A percentile compares a stretch with the other conserved stretches of the same genome.
Conservation (phyloP, 2,888 invertebrate genomes). For the Holacanthella duospinosa region DNA sequence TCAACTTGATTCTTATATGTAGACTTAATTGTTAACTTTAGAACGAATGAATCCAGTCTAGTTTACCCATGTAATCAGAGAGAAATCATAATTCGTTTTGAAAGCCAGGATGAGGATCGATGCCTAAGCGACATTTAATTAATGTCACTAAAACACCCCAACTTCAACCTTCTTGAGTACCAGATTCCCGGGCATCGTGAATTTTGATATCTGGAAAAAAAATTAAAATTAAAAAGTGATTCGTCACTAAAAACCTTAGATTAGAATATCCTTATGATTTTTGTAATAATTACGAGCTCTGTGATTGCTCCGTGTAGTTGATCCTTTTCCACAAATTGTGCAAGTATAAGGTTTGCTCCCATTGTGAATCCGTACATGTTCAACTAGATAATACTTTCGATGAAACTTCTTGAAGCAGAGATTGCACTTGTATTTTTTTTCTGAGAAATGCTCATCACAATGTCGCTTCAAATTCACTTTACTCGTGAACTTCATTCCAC, state of each 20-base stretch:
- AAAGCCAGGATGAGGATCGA: too few relatives aligned
- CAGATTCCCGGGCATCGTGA: slow-evolving; percentile 76
- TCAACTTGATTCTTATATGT: too few relatives aligned
- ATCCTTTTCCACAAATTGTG: slow-evolving; percentile 78
- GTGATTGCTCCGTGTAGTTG: slow-evolving; percentile 80
- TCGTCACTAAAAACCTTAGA: neutral
- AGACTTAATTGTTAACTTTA: too few relatives aligned
- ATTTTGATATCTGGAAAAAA: slow-evolving; percentile 65
- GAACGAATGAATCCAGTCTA: too few relatives aligned
- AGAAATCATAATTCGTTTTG: too few relatives aligned
- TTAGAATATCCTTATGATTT: neutral
- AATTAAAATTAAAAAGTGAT: neutral
- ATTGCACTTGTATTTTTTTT: slow-evolving; percentile 64
- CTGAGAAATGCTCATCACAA: slow-evolving; percentile 70
- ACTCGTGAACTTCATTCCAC: slow-evolving; percentile 76
- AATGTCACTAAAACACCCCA: too few relatives aligned
- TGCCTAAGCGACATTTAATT: too few relatives aligned
- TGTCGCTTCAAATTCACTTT: slow-evolving; percentile 77
- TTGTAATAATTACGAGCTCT: slow-evolving; percentile 47
- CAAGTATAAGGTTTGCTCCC: slow-evolving; percentile 72
- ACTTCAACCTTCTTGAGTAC: slow-evolving; percentile 65
- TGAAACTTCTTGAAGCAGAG: slow-evolving; percentile 75
- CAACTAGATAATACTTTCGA: slow-evolving; percentile 73
- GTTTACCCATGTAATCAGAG: too few relatives aligned
- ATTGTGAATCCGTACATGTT: slow-evolving; percentile 75